Evolutionary conservation across 2,888 invertebrate genomes (phyloP).

Genomic region (Caenorhabditis becei): DNA sequence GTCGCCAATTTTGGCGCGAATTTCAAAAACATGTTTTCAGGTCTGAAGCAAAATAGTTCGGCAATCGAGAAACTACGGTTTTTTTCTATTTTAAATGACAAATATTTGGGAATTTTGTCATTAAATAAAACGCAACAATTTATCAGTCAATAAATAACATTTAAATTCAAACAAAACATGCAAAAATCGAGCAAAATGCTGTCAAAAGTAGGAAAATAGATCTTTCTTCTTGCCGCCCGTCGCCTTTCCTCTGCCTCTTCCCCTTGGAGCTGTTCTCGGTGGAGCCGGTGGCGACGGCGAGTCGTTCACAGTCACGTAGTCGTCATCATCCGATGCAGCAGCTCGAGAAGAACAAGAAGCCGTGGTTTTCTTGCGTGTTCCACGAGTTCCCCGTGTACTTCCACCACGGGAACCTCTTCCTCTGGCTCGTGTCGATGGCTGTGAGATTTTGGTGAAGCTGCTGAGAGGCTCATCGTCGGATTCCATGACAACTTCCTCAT

Average conservation of each 20-base stretch:
- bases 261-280: background rate
- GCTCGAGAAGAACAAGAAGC: no score
- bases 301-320: conserved; percentile 16
- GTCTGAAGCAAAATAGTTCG: no score
- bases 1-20: background rate
- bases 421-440: conserved; percentile 20
- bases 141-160: background rate
- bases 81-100: no score
- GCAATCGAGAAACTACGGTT: no score
- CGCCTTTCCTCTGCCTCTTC: conserved; percentile 17
- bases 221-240: conserved; percentile 18
- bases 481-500: conserved; percentile 6
- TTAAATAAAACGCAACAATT: no score
- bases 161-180: conserved; percentile 2
- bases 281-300: conserved; percentile 36
- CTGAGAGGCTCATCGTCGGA: conserved; percentile 20
- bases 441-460: background rate
- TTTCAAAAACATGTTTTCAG: background rate
- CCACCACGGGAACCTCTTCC: conserved; percentile 32
- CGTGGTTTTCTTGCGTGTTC: conserved; percentile 10
- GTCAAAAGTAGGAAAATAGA: background rate
- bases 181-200: no score
- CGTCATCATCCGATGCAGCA: conserved; percentile 41
- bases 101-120: no score
- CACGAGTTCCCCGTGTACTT: conserved; percentile 19